These are phyloP conservation scores for Nibea coibor DNA, from an alignment of 2,113 vertebrate genomes.

Conservation along the genomic window DNA sequence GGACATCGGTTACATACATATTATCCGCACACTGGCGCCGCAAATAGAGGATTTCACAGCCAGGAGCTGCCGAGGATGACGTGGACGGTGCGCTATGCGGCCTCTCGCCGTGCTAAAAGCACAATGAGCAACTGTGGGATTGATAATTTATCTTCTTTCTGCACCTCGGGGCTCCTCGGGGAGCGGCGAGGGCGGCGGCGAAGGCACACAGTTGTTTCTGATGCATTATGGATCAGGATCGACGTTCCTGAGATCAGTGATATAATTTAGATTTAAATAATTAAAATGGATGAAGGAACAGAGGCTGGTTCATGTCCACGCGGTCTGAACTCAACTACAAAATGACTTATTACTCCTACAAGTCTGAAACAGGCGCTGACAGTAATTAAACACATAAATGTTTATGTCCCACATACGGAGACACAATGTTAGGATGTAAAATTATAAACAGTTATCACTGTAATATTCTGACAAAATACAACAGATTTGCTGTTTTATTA, in stretches of 20 bases:
- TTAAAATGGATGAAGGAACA: too few species aligned
- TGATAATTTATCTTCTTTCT: slow-evolving; percentile 47
- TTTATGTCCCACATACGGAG: too few species aligned
- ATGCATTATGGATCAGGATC: slow-evolving; percentile 33
- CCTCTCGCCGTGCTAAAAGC: slow-evolving; percentile 11
- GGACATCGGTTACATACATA: slow-evolving; percentile 38
- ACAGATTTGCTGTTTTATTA: too few species aligned
- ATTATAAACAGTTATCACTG: too few species aligned
- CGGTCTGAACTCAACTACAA: too few species aligned
- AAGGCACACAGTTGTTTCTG: neutral
- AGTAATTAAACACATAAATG: too few species aligned
- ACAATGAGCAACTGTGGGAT: slow-evolving; percentile 37
- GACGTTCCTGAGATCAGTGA: neutral
- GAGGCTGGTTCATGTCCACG: too few species aligned
- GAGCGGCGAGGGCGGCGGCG: neutral
- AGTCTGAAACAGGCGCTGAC: too few species aligned
- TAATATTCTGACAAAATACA: too few species aligned
- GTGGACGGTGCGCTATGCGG: slow-evolving; percentile 19
- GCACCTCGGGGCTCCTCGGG: slow-evolving; percentile 17
- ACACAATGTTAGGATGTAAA: too few species aligned
- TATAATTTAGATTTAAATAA: too few species aligned
- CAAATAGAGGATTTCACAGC: slow-evolving; percentile 47
- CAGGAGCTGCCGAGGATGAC: slow-evolving; percentile 20
- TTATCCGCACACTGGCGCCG: slow-evolving; percentile 8
- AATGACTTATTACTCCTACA: too few species aligned